Percentiles rank a stretch among this genome's conserved stretches.
Conservation (phyloP, 2,888 invertebrate species). For the Nezara viridula region DNA sequence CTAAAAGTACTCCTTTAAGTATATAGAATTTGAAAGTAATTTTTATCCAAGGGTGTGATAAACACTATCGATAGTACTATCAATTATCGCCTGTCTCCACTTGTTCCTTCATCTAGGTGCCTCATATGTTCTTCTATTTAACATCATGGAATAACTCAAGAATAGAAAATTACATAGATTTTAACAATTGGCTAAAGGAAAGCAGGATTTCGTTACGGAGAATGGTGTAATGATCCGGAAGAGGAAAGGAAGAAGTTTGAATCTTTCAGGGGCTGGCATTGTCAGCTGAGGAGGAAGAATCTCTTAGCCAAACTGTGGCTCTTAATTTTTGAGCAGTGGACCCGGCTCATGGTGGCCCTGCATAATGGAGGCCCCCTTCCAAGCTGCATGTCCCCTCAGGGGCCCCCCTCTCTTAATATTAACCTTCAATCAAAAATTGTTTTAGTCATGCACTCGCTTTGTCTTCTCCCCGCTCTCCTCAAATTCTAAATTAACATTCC, state of each 20-base stretch:
- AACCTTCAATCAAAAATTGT: conserved; percentile 45
- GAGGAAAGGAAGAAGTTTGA: neutral
- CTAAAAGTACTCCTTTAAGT: too few relatives aligned
- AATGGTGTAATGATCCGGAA: neutral
- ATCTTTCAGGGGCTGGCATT: neutral
- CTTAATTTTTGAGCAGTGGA: conserved; percentile 48
- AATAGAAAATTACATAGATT: too few relatives aligned
- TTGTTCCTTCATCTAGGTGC: too few relatives aligned
- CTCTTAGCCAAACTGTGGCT: conserved; percentile 1
- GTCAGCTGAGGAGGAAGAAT: conserved; percentile 6
- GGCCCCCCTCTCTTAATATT: neutral
- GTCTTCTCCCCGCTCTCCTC: neutral
- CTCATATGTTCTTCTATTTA: too few relatives aligned
- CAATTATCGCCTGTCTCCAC: too few relatives aligned
- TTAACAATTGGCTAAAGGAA: neutral
- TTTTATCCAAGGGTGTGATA: too few relatives aligned
- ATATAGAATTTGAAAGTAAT: too few relatives aligned
- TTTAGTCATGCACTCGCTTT: conserved; percentile 31
- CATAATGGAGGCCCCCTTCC: neutral
- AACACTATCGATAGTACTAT: too few relatives aligned
- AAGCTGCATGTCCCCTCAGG: neutral
- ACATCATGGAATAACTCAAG: too few relatives aligned
- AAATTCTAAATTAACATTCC: neutral
- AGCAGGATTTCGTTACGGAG: neutral
- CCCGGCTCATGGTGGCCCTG: neutral